A percentile compares a stretch with the other conserved stretches of the same genome.
Evolutionary conservation across 1,140 invertebrate species (phyloP).

Genomic region (Hirudo medicinalis): DNA sequence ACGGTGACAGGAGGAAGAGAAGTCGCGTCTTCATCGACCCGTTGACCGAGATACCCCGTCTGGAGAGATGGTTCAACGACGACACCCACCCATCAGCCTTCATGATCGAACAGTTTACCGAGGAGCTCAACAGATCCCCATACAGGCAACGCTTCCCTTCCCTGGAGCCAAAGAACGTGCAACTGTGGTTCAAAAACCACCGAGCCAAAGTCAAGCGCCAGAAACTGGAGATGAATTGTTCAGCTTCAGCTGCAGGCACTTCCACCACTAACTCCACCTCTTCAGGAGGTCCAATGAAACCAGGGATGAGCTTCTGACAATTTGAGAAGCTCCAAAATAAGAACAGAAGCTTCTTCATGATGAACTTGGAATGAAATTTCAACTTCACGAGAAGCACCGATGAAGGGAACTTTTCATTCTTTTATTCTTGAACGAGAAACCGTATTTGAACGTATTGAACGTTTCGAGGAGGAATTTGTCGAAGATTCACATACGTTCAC

Average conservation of each 20-base stretch:
- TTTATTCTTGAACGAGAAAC: too few relatives aligned
- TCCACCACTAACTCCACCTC: background rate
- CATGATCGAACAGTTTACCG: constrained; percentile 88
- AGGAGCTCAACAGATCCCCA: constrained; percentile 65
- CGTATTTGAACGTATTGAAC: too few relatives aligned
- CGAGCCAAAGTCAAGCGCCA: constrained; percentile 77
- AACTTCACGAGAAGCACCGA: too few relatives aligned
- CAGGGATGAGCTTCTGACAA: too few relatives aligned
- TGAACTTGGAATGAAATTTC: too few relatives aligned
- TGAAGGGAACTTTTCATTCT: too few relatives aligned
- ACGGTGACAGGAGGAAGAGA: constrained; percentile 60
- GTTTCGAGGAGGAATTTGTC: too few relatives aligned
- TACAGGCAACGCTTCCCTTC: constrained; percentile 87
- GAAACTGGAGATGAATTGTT: constrained; percentile 14
- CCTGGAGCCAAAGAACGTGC: constrained; percentile 91
- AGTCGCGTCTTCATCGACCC: constrained; percentile 98
- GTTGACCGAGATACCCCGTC: constrained; percentile 83
- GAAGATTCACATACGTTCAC: too few relatives aligned
- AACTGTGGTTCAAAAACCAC: constrained; percentile 81
- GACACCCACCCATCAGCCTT: constrained; percentile 94
- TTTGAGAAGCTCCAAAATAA: too few relatives aligned
- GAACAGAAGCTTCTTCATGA: too few relatives aligned
- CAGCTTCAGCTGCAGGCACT: background rate
- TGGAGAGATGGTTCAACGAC: constrained; percentile 92
- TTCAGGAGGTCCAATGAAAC: too few relatives aligned